Percentiles rank a stretch among this genome's conserved stretches.
phyloP scores from a whole-genome alignment of 1,140 invertebrate species.

The Phortica variegata region DNA sequence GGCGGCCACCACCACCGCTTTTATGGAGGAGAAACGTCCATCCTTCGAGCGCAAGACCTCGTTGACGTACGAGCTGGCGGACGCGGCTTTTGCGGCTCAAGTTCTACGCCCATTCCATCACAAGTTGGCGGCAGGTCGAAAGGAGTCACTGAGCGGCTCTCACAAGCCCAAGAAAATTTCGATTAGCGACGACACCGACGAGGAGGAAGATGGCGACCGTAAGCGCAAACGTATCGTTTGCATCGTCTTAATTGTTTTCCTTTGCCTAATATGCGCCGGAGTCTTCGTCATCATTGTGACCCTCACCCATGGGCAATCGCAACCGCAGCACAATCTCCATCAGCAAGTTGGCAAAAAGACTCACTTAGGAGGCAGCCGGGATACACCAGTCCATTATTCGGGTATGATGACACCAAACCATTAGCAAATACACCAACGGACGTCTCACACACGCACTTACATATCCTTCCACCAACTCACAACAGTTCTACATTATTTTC shows the following conservation, averaged over 20 bases:
- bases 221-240: conserved; percentile 66
- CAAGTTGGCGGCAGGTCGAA: conserved; percentile 42
- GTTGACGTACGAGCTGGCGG: conserved; percentile 44
- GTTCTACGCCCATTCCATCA: conserved; percentile 51
- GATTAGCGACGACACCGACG: conserved; percentile 52
- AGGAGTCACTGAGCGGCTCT: conserved; percentile 39
- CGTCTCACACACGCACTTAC: no score
- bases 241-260: conserved; percentile 67
- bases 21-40: conserved; percentile 52
- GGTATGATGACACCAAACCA: conserved; percentile 55
- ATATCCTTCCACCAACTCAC: neutral
- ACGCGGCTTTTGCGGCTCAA: conserved; percentile 48
- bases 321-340: conserved; percentile 54
- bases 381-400: conserved; percentile 54
- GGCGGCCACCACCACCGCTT: conserved; percentile 36
- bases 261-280: conserved; percentile 67
- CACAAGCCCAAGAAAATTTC: conserved; percentile 52
- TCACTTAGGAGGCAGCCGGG: conserved; percentile 65
- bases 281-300: conserved; percentile 72
- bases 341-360: conserved; percentile 64
- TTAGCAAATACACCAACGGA: conserved; percentile 27
- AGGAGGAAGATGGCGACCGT: conserved; percentile 60
- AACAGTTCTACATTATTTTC: no score
- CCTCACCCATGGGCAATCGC: conserved; percentile 65
- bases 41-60: conserved; percentile 50